Conservation (phyloP, 2,888 invertebrate genomes). For the Lasioglossum morio region DNA sequence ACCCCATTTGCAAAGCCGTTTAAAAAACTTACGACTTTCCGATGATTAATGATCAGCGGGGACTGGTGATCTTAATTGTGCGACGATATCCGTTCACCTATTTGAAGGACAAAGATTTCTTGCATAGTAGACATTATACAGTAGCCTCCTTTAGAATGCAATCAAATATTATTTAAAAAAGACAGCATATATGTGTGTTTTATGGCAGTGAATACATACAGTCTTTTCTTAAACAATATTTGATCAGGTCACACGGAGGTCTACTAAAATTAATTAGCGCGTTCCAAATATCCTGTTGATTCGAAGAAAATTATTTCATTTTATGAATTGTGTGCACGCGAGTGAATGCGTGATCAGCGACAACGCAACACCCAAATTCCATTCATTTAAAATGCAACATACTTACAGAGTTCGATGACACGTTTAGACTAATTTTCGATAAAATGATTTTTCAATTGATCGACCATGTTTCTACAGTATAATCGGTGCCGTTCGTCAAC, state of each 20-base stretch:
- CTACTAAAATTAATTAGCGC: not conserved
- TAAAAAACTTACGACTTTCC: conserved; percentile 37
- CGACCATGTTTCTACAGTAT: not conserved
- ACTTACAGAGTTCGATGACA: not conserved
- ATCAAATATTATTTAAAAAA: too few relatives aligned
- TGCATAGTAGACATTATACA: too few relatives aligned
- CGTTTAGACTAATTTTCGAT: not conserved
- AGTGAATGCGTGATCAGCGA: not conserved
- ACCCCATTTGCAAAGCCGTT: conserved; percentile 25
- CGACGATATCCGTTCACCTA: not conserved
- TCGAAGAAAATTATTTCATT: not conserved
- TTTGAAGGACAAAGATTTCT: not conserved
- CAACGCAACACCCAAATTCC: not conserved
- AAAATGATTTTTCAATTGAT: not conserved
- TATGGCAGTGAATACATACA: too few relatives aligned
- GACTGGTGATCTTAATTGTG: not conserved
- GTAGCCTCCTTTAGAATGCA: too few relatives aligned
- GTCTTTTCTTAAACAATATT: too few relatives aligned
- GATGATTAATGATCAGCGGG: not conserved
- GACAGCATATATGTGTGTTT: too few relatives aligned
- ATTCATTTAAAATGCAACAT: not conserved
- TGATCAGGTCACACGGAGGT: too few relatives aligned
- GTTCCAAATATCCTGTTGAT: not conserved
- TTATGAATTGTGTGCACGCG: not conserved
- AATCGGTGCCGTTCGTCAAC: not conserved